Conservation (phyloP, 2,797 vertebrate genomes). For the Cynopterus sphinx region DNA sequence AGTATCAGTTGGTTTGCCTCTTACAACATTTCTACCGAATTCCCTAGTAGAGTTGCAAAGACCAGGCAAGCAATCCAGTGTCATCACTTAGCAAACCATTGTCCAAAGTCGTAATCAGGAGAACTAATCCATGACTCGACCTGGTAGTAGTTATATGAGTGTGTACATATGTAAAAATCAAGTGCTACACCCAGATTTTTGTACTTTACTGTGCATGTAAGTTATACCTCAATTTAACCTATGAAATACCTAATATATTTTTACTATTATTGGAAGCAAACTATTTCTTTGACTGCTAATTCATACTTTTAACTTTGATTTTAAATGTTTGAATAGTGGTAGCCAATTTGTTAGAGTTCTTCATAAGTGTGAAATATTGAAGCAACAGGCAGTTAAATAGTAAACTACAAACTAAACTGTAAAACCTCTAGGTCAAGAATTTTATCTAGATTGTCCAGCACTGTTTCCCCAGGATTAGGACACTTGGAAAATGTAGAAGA, state of each 20-base stretch:
- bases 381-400: neutral
- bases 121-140: neutral
- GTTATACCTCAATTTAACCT: neutral
- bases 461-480: neutral
- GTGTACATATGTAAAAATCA: neutral
- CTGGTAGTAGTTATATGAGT: neutral
- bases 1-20: neutral
- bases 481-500: neutral
- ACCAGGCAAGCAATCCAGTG: neutral
- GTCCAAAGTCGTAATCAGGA: neutral
- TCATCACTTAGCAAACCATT: neutral
- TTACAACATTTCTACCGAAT: neutral
- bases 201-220: neutral
- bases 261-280: neutral
- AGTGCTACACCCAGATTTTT: neutral
- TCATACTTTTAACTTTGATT: neutral
- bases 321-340: constrained; percentile 14
- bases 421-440: neutral
- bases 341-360: neutral
- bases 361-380: neutral
- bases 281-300: constrained; percentile 11
- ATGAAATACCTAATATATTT: neutral
- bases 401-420: neutral
- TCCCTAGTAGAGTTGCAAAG: neutral
- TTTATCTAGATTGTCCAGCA: neutral